These are phyloP conservation scores for Indri indri DNA, from an alignment of 2,113 vertebrate species.

Conservation along the genomic window DNA sequence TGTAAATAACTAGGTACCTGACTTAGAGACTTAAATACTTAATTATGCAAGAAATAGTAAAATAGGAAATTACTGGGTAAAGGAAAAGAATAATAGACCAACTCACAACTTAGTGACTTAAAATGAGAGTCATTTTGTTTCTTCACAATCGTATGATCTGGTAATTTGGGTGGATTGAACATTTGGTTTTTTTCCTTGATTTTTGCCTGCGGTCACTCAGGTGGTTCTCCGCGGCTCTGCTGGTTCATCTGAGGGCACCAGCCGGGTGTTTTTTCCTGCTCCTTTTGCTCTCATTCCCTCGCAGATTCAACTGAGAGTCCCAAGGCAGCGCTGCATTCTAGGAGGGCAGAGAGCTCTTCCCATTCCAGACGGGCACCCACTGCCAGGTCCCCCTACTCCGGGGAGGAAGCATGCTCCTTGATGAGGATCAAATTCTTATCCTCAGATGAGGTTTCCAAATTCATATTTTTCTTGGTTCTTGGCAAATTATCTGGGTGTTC, in stretches of 20 bases:
- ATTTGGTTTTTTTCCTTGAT: background rate
- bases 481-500: background rate
- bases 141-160: background rate
- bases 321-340: fast-evolving
- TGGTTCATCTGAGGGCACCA: background rate
- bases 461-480: background rate
- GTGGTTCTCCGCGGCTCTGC: fast-evolving
- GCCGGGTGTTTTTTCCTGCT: background rate
- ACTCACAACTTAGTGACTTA: background rate
- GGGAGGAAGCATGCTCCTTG: background rate
- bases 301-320: background rate
- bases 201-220: background rate
- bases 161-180: background rate
- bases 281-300: background rate
- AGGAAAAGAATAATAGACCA: too few species aligned
- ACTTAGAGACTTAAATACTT: too few species aligned
- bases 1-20: too few species aligned
- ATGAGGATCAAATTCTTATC: background rate
- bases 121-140: background rate
- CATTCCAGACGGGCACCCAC: fast-evolving
- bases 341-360: background rate
- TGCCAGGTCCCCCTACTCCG: background rate
- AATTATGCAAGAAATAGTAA: too few species aligned
- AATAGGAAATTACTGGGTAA: too few species aligned
- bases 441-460: background rate